phyloP scores from a whole-genome alignment of 2,888 invertebrate species.

The Allygus modestus region DNA sequence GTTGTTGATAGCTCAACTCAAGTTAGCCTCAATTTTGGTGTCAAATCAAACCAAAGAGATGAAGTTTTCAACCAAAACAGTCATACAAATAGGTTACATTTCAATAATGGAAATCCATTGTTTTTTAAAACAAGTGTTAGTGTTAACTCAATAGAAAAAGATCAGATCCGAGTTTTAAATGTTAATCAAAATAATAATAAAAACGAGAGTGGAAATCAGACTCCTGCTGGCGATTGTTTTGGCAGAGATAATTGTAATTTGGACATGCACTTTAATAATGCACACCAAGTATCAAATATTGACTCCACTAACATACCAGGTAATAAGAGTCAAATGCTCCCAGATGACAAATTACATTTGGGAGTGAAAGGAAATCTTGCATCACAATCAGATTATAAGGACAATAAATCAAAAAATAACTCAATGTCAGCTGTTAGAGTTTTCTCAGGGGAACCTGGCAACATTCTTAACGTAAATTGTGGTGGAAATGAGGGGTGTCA shows the following conservation, averaged over 20 bases:
- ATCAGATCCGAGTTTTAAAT: neutral
- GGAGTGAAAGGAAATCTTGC: neutral
- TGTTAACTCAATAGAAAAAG: slow-evolving; percentile 60
- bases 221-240: neutral
- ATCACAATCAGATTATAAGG: neutral
- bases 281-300: neutral
- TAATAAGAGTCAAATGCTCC: neutral
- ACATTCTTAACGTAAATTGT: neutral
- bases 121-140: slow-evolving; percentile 61
- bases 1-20: neutral
- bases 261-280: neutral
- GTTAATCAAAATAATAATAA: neutral
- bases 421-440: neutral
- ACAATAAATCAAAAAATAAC: neutral
- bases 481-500: neutral
- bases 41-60: neutral
- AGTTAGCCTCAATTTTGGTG: neutral
- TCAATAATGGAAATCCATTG: neutral
- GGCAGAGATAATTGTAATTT: neutral
- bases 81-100: neutral
- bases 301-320: neutral
- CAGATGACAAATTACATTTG: neutral
- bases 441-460: neutral
- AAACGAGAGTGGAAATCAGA: neutral
- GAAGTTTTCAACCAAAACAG: neutral